Base-by-base conservation (phyloP, 2,113 vertebrate genomes). In the Chascanopsetta lugubris region DNA sequence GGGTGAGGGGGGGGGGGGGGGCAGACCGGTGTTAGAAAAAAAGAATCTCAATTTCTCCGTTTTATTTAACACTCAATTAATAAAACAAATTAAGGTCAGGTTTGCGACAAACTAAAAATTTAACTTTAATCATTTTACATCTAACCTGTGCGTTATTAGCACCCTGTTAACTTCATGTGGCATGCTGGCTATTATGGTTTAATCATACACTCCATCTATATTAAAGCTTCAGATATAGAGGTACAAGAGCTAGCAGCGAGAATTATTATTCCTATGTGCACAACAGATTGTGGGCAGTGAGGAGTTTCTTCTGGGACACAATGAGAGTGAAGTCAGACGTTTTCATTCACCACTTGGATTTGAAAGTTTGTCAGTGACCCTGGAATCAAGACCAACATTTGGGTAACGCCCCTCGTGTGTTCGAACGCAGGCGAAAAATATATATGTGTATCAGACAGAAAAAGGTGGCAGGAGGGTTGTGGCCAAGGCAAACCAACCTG, bases 401-500 rank as follows among this genome's bases (percentile, higher is more conserved):
- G 26, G 26, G 24, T 61, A 58, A 27, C 70, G 13, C 17, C 34
- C 43, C 13, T 40, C 20, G n/a, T 75, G 72, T 49, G 43, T 57
- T 64, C 12, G 45, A 76, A 69, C 68, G 75, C 20, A 21, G 64
- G 38, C 43, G 12, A 71, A 65, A 50, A 50, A n/a, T n/a, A n/a
- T n/a, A n/a, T n/a, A n/a, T n/a, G n/a, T n/a, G n/a, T n/a, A n/a
- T n/a, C n/a, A n/a, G n/a, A 47, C 27, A 55, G 22, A 58, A 67
- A 58, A 75, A 64, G 60, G 17, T 10, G 70, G 45, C n/a, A n/a
- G 47, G 68, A 61, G 56, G 50, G 20, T 30, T 55, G 46, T 15
- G 9, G 63, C 43, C 66, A 83, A 79, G 74, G 62, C 57, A 79
- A 74, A 54, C 56, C 10, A n/a, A n/a, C n/a, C n/a, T n/a, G n/a